Evolutionary conservation across 2,888 invertebrate species (phyloP).

Genomic region (Peribatodes rhomboidaria): DNA sequence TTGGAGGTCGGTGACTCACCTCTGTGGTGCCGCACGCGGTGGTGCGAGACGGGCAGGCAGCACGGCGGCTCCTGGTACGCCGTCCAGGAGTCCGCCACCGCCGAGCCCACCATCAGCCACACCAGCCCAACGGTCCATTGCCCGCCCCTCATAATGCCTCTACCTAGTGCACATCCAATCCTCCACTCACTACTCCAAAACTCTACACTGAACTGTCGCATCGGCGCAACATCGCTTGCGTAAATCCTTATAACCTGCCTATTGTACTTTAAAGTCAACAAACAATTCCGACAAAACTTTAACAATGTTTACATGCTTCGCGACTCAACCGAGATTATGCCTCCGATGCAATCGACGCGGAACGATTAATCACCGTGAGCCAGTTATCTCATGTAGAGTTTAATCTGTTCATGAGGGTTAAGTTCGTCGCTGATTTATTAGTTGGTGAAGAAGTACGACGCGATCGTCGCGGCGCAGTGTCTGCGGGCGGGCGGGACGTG

Average conservation of each 20-base stretch:
- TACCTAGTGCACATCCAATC: slow-evolving; percentile 68
- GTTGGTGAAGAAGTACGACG: slow-evolving; percentile 73
- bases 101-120: slow-evolving; percentile 76
- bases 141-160: slow-evolving; percentile 62
- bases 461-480: slow-evolving; percentile 72
- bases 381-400: slow-evolving; percentile 79
- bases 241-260: slow-evolving; percentile 61
- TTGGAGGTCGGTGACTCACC: slow-evolving; percentile 70
- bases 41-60: slow-evolving; percentile 87
- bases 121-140: slow-evolving; percentile 69
- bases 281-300: slow-evolving; percentile 72
- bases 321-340: slow-evolving; percentile 62
- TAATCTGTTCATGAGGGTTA: slow-evolving; percentile 78
- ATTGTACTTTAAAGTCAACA: slow-evolving; percentile 65
- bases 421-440: slow-evolving; percentile 79
- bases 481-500: slow-evolving; percentile 69
- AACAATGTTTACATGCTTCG: slow-evolving; percentile 77
- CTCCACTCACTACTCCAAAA: slow-evolving; percentile 51
- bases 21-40: slow-evolving; percentile 88
- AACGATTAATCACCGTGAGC: slow-evolving; percentile 76
- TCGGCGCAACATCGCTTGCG: slow-evolving; percentile 55
- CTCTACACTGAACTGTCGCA: slow-evolving; percentile 56
- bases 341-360: slow-evolving; percentile 70
- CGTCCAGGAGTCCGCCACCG: slow-evolving; percentile 88
- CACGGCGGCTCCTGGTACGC: slow-evolving; percentile 89